A percentile compares a stretch with the other conserved stretches of the same genome.
These are phyloP conservation scores for Diceros bicornis DNA, from an alignment of 2,797 vertebrate genomes.

Conservation along the genomic window DNA sequence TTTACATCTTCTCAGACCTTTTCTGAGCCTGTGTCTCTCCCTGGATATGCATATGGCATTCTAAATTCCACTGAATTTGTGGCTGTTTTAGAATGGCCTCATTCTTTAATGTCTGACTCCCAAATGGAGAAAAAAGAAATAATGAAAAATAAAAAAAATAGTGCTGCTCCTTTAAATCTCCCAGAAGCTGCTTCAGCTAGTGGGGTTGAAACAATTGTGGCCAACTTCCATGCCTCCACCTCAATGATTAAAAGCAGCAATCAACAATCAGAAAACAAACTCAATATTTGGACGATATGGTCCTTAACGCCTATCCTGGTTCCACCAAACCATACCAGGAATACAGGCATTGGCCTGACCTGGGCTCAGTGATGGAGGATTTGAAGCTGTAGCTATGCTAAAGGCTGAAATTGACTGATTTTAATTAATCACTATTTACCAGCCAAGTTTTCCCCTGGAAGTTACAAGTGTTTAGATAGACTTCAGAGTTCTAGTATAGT, in stretches of 20 bases:
- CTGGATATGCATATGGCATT: neutral
- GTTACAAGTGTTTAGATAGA: neutral
- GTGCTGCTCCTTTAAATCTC: neutral
- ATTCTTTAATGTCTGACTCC: neutral
- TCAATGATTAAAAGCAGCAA: neutral
- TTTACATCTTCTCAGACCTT: neutral
- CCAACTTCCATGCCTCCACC: neutral
- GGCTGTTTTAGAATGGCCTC: neutral
- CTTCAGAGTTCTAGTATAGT: neutral
- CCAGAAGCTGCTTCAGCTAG: neutral
- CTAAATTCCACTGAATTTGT: neutral
- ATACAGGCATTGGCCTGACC: neutral
- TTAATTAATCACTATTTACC: neutral
- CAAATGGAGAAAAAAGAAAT: neutral
- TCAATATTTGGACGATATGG: neutral
- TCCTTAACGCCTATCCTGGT: neutral
- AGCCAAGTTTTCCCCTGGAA: neutral
- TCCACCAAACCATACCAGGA: neutral
- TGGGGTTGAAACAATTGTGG: neutral
- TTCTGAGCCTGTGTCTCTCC: neutral
- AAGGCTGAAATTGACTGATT: neutral
- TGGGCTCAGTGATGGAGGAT: neutral
- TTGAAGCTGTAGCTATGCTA: neutral
- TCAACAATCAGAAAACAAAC: neutral
- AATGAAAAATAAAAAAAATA: rapidly evolving